phyloP scores from a whole-genome alignment of 2,888 invertebrate genomes.

The Poecilus cupreus region DNA sequence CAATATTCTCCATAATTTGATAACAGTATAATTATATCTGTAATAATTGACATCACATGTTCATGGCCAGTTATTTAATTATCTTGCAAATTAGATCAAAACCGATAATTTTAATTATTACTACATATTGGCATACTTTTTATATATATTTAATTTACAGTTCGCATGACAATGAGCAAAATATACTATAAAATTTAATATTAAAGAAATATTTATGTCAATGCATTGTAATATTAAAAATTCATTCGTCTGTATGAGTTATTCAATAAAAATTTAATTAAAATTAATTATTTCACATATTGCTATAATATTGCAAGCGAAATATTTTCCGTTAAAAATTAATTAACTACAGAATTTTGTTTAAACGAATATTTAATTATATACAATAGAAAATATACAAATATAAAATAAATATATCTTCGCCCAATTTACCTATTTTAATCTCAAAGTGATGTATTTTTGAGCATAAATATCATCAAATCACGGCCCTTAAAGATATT shows the following conservation, averaged over 20 bases:
- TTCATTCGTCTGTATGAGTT: background rate
- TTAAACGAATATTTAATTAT: too few species aligned
- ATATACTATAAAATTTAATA: background rate
- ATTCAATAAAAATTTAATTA: constrained; percentile 21
- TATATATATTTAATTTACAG: background rate
- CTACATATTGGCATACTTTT: constrained; percentile 15
- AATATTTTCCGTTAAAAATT: too few species aligned
- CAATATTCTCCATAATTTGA: constrained; percentile 18
- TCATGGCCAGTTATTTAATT: constrained; percentile 24
- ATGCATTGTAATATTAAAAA: background rate
- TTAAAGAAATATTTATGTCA: constrained; percentile 5
- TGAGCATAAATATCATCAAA: too few species aligned
- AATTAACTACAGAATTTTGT: too few species aligned
- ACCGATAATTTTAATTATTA: constrained; percentile 31
- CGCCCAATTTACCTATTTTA: too few species aligned
- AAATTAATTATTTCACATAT: background rate
- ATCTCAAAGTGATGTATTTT: too few species aligned
- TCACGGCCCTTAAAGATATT: too few species aligned
- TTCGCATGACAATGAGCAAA: background rate
- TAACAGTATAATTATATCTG: constrained; percentile 19
- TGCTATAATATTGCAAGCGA: too few species aligned
- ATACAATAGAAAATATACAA: too few species aligned
- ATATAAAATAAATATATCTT: too few species aligned
- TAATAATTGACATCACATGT: constrained; percentile 13
- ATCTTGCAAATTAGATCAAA: constrained; percentile 22